A percentile compares a stretch with the other conserved stretches of the same genome.
These are phyloP conservation scores for Ferrisia virgata DNA, from an alignment of 2,888 invertebrate genomes.

Conservation along the genomic window DNA sequence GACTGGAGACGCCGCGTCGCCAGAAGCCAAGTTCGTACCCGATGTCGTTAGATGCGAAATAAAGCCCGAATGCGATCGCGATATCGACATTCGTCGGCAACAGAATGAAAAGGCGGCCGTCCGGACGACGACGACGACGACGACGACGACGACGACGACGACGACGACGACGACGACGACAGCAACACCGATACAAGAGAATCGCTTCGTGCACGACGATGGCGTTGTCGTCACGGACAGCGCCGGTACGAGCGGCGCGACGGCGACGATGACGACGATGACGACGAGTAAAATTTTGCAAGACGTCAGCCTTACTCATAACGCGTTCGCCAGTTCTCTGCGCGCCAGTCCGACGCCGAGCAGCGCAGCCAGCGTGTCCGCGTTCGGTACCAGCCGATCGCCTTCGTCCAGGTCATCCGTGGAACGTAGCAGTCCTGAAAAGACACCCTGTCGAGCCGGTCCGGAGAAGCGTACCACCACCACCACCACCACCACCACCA, in stretches of 20 bases:
- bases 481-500: background rate
- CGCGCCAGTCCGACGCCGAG: constrained; percentile 56
- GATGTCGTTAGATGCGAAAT: too few relatives aligned
- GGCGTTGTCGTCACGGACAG: background rate
- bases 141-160: background rate
- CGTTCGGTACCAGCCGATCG: background rate
- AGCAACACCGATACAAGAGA: too few relatives aligned
- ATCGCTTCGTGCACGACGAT: too few relatives aligned
- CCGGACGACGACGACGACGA: background rate
- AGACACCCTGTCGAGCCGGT: constrained; percentile 47
- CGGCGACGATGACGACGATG: constrained; percentile 37
- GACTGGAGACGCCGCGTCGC: too few relatives aligned
- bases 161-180: background rate
- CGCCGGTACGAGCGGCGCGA: constrained; percentile 46
- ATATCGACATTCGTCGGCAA: background rate
- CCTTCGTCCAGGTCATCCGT: constrained; percentile 53
- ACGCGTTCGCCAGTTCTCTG: constrained; percentile 71
- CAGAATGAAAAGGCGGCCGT: too few relatives aligned
- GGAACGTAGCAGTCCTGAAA: constrained; percentile 52
- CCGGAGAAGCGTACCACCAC: constrained; percentile 47
- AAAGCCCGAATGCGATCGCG: background rate
- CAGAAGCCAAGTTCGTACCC: too few relatives aligned
- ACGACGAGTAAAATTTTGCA: constrained; percentile 60
- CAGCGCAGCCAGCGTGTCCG: background rate
- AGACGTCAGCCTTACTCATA: constrained; percentile 69